Conservation (phyloP, 1,140 invertebrate genomes). For the Drosophila miranda region DNA sequence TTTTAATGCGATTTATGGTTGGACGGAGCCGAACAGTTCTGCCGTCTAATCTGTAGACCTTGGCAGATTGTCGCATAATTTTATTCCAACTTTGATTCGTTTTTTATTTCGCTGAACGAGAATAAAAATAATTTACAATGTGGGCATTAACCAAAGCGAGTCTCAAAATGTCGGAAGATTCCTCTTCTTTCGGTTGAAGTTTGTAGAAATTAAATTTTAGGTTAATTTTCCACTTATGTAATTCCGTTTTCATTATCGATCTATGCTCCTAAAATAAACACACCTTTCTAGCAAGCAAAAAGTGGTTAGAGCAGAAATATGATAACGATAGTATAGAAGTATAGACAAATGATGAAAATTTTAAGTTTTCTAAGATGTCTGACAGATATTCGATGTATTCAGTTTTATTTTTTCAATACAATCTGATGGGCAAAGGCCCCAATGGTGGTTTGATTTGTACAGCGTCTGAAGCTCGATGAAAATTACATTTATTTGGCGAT, state of each 20-base stretch:
- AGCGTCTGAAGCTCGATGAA: not conserved
- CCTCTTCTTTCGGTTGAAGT: not conserved
- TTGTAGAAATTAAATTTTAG: too few species aligned
- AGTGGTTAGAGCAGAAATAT: too few species aligned
- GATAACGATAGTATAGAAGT: too few species aligned
- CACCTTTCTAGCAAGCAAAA: too few species aligned
- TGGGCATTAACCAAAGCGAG: not conserved
- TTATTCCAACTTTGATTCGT: slow-evolving; percentile 44
- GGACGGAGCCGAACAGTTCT: slow-evolving; percentile 8
- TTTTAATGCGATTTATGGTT: slow-evolving; percentile 70
- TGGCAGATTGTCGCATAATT: slow-evolving; percentile 50
- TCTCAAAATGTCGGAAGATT: not conserved
- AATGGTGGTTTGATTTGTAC: not conserved
- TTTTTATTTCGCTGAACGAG: slow-evolving; percentile 42
- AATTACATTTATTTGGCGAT: slow-evolving; percentile 8
- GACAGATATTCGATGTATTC: too few species aligned
- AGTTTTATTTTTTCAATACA: too few species aligned
- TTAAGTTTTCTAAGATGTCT: too few species aligned
- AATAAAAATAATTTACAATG: slow-evolving; percentile 44
- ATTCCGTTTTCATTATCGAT: too few species aligned
- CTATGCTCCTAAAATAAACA: too few species aligned
- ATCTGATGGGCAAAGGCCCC: not conserved
- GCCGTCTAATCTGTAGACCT: not conserved
- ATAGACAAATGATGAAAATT: too few species aligned
- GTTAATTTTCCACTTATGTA: too few species aligned